Evolutionary conservation across 2,888 invertebrate genomes (phyloP), one percentile per base, ranked within the genome.

Genomic region (Rhagonycha fulva): DNA sequence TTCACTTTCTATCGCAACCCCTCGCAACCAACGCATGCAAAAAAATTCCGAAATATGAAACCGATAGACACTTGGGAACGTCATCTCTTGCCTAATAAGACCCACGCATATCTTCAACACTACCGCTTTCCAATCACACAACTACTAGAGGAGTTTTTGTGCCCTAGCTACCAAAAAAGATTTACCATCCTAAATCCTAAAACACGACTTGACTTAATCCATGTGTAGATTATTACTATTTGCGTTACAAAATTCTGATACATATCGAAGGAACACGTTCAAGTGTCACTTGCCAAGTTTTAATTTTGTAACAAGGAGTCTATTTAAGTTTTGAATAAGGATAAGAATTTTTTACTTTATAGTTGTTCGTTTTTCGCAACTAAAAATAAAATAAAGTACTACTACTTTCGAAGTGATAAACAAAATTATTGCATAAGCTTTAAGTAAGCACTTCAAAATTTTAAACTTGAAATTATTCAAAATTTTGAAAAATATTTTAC

Each of bases 41-140:
- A 86, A 84, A 76, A 86, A 83, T 83, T 82, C 85, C 82, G 85
- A 86, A 86, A 86, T 85, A 84, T 84, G 86, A 87, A 85, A 85
- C 85, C 84, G 82, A 82, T 82, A 81, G 71, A 71, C 71, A 74
- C 70, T 61, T 75, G 76, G 81, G 80, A 81, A 79, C 78, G 71
- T 62, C 66, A 47, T 71, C 72, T 61, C 19, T 66, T 69, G 74
- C 70, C 78, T 82, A 82, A 82, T 81, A 81, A 81, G 80, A 78
- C 78, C 80, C 80, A 76, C 80, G 76, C 80, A 76, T 62, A 70
- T 70, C 70, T 61, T 70, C 70, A n/a, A 60, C 2, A n/a, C 47
- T n/a, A 47, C n/a, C 47, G 47, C n/a, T 47, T 47, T n/a, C 7
- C 7, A 47, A 47, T 47, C 47, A n/a, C 47, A 47, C 47, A 47